Conservation (phyloP, 2,888 invertebrate species). For the Cheilosia impressa region DNA sequence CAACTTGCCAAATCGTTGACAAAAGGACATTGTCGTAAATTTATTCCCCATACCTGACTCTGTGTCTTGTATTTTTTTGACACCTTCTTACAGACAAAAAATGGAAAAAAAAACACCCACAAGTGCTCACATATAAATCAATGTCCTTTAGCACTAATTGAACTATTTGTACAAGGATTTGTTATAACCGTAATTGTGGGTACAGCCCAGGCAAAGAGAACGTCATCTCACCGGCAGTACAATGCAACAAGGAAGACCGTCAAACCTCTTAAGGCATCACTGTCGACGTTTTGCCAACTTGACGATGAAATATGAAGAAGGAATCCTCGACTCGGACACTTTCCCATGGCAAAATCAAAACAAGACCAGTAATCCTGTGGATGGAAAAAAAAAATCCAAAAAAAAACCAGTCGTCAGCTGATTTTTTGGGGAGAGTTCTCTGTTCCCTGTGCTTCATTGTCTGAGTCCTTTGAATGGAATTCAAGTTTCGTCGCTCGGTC, state of each 20-base stretch:
- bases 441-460: constrained; percentile 17
- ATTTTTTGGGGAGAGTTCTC: constrained; percentile 61
- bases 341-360: constrained; percentile 63
- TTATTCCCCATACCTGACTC: constrained; percentile 20
- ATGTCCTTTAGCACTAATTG: constrained; percentile 67
- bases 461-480: constrained; percentile 21
- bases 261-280: constrained; percentile 62
- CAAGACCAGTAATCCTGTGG: constrained; percentile 56
- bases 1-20: constrained; percentile 62
- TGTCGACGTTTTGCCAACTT: constrained; percentile 53
- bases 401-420: constrained; percentile 50
- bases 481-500: constrained; percentile 26
- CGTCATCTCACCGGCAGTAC: background rate
- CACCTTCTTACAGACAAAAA: constrained; percentile 34
- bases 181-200: constrained; percentile 68
- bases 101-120: background rate
- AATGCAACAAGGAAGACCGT: constrained; percentile 30
- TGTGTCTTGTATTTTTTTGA: constrained; percentile 44
- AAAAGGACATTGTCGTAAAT: constrained; percentile 39
- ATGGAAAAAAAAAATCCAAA: constrained; percentile 26
- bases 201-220: constrained; percentile 10
- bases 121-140: constrained; percentile 60
- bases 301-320: constrained; percentile 73
- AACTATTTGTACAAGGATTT: constrained; percentile 65
- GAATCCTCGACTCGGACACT: constrained; percentile 61